Base-by-base conservation (phyloP, 1,140 invertebrate species). In the Drosophila bipectinata region DNA sequence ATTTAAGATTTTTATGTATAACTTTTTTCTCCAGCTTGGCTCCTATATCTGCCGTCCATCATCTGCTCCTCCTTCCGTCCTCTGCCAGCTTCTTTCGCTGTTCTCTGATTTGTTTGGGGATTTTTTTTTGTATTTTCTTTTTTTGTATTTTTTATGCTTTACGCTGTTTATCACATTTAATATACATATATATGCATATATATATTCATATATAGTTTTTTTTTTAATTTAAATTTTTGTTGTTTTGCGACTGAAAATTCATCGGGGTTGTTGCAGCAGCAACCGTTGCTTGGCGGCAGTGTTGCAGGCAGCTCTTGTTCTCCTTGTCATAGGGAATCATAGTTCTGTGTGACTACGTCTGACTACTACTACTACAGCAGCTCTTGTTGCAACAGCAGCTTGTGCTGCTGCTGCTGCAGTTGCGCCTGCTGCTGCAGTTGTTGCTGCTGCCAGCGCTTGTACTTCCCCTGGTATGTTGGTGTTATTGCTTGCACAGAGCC, bases 101-200 rank as follows among this genome's bases (percentile, higher is more conserved):
- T 37, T 63, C 15, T 48, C 14, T 54, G 37, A 28, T 21, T 49
- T 68, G 15, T 9, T 52, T 21, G 2, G 21, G 21, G 15, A 37
- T 63, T 72, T 12, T 21, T 14, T 32, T 18, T 63, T 39, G 32
- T 30, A 18, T 34, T 37, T n/a, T 47, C 14, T 56, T 52, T 60
- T 45, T 57, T 68, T 24, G 63, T 63, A 76, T 64, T 55, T 85
- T 81, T 69, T 73, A 76, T 77, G 78, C 78, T 82, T 88, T 69
- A 87, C 83, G 79, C 82, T 74, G 64, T 87, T 87, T 87, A 87
- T 87, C 82, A 87, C 82, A 87, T 87, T 87, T 77, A 85, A 81
- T 81, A 87, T 80, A 85, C 54, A 57, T 74, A 66, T 66, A 52
- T 60, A 58, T 63, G 61, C 45, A 47, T 37, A 56, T 71, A 49